Evolutionary conservation across 2,888 invertebrate genomes (phyloP), one percentile per base, ranked within the genome.

Genomic region (Chalcis sispes): DNA sequence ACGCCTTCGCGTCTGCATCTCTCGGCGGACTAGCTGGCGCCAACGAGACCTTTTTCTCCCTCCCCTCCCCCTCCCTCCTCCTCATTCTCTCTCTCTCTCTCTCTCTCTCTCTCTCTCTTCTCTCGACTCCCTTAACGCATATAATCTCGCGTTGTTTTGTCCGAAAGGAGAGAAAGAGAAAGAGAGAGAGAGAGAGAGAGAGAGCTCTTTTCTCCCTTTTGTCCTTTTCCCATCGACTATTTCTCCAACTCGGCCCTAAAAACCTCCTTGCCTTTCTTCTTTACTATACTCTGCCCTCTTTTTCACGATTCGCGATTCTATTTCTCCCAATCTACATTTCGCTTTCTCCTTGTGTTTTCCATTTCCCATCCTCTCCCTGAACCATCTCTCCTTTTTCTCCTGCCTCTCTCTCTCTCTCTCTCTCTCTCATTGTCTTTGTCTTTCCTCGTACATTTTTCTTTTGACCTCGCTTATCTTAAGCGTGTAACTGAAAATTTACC

Each of bases 1-100:
- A 67, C 76, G 76, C 56, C 76, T 56, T 56, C 62, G 54, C 18
- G 76, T 73, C 76, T 77, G 25, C 50, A 54, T 64, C 56, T 56
- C 52, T 56, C 61, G 15, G 42, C 48, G 42, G 61, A 40, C 64
- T 72, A 36, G 50, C 66, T 67, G 76, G 76, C 76, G 76, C 76
- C 76, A 42, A 52, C 66, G 40, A 52, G 52, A 62, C 67, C 32
- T 58, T 18, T n/a, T 40, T 42, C 46, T 54, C n/a, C 18, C 4
- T 23, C 29, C 18, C 18, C 42, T 40, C 48, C 23, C 15, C 32
- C 18, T 54, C 56, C 27, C 56, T n/a, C 50, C 54, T 13, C 29
- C 67, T n/a, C 50, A 4, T 20, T 18, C 52, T n/a, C 50, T 27
- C 67, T 2, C 62, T 42, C 23, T 25, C 25, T 40, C 62, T 42